These are phyloP conservation scores for Psylliodes chrysocephalus DNA, from an alignment of 2,888 invertebrate species.

Conservation along the genomic window DNA sequence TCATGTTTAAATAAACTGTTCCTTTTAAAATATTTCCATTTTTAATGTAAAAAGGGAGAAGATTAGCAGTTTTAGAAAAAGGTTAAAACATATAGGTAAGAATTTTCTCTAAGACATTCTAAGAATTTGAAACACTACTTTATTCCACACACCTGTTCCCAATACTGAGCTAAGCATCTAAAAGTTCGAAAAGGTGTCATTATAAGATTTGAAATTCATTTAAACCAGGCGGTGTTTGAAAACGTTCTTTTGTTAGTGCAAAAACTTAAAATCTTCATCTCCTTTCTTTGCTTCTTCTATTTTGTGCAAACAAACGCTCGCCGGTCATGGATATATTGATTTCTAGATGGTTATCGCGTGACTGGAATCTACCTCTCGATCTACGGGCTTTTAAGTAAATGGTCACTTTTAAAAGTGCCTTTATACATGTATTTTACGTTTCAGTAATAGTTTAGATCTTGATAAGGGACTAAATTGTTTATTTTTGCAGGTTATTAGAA, in stretches of 20 bases:
- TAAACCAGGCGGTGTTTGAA: constrained; percentile 50
- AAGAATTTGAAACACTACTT: background rate
- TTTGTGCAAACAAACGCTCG: constrained; percentile 23
- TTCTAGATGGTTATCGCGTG: constrained; percentile 24
- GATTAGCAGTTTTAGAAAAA: too few relatives aligned
- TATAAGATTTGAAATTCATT: constrained; percentile 54
- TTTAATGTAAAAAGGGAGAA: too few relatives aligned
- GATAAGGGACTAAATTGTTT: constrained; percentile 24
- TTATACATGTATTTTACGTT: constrained; percentile 33
- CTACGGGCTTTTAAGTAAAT: constrained; percentile 10
- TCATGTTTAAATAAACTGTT: too few relatives aligned
- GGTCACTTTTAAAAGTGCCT: constrained; percentile 34
- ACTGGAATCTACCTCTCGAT: constrained; percentile 11
- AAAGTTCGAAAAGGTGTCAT: constrained; percentile 47
- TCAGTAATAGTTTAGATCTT: constrained; percentile 31
- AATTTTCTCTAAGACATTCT: too few relatives aligned
- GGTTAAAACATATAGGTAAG: too few relatives aligned
- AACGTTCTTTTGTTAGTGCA: constrained; percentile 47
- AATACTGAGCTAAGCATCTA: background rate
- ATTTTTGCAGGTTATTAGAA: too few relatives aligned
- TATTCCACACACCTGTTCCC: background rate
- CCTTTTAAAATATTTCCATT: too few relatives aligned
- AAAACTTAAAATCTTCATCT: constrained; percentile 14
- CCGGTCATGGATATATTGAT: constrained; percentile 20
- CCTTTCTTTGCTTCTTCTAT: constrained; percentile 3